A percentile compares a stretch with the other conserved stretches of the same genome.
These are phyloP conservation scores for Amblyornis subalaris DNA, from an alignment of 2,113 vertebrate genomes.

Conservation along the genomic window DNA sequence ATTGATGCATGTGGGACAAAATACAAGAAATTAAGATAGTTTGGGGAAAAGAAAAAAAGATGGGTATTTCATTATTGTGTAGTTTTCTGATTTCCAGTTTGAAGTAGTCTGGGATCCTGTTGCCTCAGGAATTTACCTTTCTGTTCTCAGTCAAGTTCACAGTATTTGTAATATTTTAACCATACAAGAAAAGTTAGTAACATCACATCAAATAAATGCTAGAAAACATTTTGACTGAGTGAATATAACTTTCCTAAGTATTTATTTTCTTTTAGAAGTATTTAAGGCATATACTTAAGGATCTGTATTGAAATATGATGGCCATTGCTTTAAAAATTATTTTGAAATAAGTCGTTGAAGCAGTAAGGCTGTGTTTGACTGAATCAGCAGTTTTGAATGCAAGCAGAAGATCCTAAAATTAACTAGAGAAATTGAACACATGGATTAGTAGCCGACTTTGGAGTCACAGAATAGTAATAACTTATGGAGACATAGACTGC, in stretches of 20 bases:
- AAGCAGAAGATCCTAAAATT: neutral
- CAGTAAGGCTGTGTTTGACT: neutral
- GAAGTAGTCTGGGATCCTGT: neutral
- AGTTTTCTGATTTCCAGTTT: neutral
- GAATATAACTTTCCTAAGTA: neutral
- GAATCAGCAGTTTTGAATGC: neutral
- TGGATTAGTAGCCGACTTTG: neutral
- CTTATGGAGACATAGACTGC: neutral
- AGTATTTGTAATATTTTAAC: neutral
- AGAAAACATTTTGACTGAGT: neutral
- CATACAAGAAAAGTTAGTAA: neutral
- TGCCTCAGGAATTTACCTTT: neutral
- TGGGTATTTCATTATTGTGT: fast-evolving
- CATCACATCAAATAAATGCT: neutral
- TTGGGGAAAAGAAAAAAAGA: neutral
- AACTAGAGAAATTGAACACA: neutral
- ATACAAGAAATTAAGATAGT: neutral
- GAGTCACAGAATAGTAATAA: neutral
- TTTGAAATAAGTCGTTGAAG: neutral
- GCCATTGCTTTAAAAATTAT: neutral
- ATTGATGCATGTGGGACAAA: neutral
- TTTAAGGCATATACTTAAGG: neutral
- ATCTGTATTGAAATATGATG: neutral
- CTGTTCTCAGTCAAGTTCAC: neutral
- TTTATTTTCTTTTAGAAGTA: neutral